These are phyloP conservation scores for Neoscelio sp. DNA, from an alignment of 2,888 invertebrate genomes.

Conservation along the genomic window DNA sequence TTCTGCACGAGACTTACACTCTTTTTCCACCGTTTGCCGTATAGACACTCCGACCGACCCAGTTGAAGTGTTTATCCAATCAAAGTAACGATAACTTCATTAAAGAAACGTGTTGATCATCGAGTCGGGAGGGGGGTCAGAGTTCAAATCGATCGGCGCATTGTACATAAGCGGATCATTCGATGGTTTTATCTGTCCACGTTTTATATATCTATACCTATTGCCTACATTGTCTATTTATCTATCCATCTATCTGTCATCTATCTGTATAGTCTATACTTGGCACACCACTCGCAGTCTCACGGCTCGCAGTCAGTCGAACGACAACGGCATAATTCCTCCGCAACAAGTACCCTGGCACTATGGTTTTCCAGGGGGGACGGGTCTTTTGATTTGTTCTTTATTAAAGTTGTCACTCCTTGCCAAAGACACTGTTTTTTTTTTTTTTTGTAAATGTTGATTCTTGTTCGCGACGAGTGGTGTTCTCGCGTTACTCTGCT, in stretches of 20 bases:
- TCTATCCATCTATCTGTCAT: slow-evolving; percentile 66
- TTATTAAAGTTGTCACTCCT: background rate
- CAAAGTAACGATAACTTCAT: too few species aligned
- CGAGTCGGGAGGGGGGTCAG: too few species aligned
- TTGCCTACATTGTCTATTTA: slow-evolving; percentile 52
- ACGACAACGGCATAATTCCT: slow-evolving; percentile 10
- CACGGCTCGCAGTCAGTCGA: slow-evolving; percentile 24
- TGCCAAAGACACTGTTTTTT: slow-evolving; percentile 21
- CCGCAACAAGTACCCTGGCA: slow-evolving; percentile 40
- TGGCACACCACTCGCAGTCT: slow-evolving; percentile 73
- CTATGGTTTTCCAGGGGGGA: slow-evolving; percentile 5
- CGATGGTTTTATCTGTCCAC: slow-evolving; percentile 17
- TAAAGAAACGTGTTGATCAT: too few species aligned
- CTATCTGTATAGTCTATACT: slow-evolving; percentile 71
- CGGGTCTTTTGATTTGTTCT: background rate
- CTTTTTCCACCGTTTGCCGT: too few species aligned
- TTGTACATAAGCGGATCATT: slow-evolving; percentile 25
- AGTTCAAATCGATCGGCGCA: slow-evolving; percentile 7
- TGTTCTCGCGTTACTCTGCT: slow-evolving; percentile 74
- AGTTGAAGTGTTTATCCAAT: background rate
- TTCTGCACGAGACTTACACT: slow-evolving; percentile 46
- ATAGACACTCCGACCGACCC: slow-evolving; percentile 24
- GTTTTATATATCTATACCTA: slow-evolving; percentile 20
- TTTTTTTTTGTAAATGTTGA: too few species aligned
- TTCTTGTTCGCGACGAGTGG: slow-evolving; percentile 67